phyloP scores from a whole-genome alignment of 2,888 invertebrate species.

The Drosophila mayaguana region DNA sequence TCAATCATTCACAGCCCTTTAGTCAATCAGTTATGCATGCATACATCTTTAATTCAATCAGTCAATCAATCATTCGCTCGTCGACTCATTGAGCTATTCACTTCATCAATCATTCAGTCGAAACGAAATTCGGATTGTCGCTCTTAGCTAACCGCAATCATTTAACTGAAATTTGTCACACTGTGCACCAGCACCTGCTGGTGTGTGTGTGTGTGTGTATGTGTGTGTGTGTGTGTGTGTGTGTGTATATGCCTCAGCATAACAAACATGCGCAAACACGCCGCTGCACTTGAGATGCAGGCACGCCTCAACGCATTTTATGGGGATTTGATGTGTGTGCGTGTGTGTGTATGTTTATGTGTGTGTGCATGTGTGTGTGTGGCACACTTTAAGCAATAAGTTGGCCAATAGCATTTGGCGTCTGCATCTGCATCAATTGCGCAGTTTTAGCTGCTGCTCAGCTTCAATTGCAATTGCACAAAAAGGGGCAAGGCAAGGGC shows the following conservation, averaged over 20 bases:
- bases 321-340: neutral
- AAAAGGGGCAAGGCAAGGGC: too few species aligned
- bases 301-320: slow-evolving; percentile 16
- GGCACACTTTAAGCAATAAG: slow-evolving; percentile 56
- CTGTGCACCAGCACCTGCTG: too few species aligned
- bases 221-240: slow-evolving; percentile 19
- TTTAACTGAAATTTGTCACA: slow-evolving; percentile 1
- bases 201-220: neutral
- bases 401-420: slow-evolving; percentile 22
- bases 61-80: neutral
- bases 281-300: slow-evolving; percentile 39
- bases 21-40: neutral
- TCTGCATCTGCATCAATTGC: slow-evolving; percentile 7
- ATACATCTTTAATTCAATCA: neutral
- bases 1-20: neutral
- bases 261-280: slow-evolving; percentile 56
- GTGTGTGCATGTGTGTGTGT: slow-evolving; percentile 29
- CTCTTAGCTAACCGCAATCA: neutral
- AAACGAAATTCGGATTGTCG: neutral
- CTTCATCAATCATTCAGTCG: neutral
- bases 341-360: slow-evolving; percentile 3
- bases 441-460: slow-evolving; percentile 43
- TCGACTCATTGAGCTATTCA: neutral
- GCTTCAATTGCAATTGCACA: slow-evolving; percentile 34
- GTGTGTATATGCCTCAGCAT: slow-evolving; percentile 42